phyloP scores from a whole-genome alignment of 2,113 vertebrate species.

The Peromyscus leucopus region DNA sequence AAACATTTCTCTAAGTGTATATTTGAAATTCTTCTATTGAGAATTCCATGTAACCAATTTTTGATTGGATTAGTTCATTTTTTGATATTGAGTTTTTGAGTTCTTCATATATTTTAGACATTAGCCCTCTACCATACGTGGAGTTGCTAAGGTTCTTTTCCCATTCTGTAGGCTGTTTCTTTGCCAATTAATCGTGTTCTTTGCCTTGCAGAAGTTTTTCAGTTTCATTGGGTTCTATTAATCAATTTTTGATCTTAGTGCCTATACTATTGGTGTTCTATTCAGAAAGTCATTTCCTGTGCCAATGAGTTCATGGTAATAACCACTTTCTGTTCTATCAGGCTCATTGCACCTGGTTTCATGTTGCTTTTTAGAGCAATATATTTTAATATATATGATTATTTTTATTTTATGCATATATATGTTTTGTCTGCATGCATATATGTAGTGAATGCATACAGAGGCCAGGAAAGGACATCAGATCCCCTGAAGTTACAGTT shows the following conservation, averaged over 20 bases:
- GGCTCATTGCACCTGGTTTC: fast-evolving
- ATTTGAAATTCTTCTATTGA: background rate
- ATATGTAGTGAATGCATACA: background rate
- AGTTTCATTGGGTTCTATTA: background rate
- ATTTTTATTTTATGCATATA: background rate
- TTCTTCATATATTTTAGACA: background rate
- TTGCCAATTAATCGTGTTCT: background rate
- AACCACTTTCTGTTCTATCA: background rate
- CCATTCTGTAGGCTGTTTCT: background rate
- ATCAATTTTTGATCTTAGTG: background rate
- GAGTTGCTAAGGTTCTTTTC: background rate
- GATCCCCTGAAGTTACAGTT: background rate
- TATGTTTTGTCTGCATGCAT: no score
- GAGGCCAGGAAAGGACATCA: background rate
- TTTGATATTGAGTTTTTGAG: background rate
- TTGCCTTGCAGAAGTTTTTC: background rate
- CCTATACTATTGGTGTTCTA: background rate
- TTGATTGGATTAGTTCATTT: background rate
- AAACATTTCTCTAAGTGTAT: background rate
- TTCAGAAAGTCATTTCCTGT: background rate
- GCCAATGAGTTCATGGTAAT: background rate
- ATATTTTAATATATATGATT: background rate
- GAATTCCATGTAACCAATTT: background rate
- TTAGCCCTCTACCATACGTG: background rate
- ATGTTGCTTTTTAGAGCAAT: background rate